A percentile compares a stretch with the other conserved stretches of the same genome.
phyloP scores from a whole-genome alignment of 1,140 invertebrate species.

The Drosophila ficusphila region DNA sequence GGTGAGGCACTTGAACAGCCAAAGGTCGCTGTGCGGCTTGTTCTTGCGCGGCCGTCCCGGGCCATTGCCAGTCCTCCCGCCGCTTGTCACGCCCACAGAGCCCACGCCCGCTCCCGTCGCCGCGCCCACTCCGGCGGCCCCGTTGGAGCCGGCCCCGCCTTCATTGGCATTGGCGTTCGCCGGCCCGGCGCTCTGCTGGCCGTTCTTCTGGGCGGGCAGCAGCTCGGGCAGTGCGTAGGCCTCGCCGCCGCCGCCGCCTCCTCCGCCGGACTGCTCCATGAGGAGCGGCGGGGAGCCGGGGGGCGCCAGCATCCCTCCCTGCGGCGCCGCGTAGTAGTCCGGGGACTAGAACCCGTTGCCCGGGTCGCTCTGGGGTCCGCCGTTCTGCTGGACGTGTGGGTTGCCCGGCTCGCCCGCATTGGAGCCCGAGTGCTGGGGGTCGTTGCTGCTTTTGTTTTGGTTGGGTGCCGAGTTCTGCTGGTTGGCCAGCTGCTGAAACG shows the following conservation, averaged over 20 bases:
- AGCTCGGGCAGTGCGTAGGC: constrained; percentile 85
- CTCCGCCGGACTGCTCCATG: constrained; percentile 84
- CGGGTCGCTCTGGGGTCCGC: constrained; percentile 83
- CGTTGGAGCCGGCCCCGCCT: constrained; percentile 39
- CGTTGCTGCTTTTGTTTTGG: constrained; percentile 84
- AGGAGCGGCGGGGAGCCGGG: constrained; percentile 90
- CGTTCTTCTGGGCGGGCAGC: constrained; percentile 82
- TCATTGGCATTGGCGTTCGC: constrained; percentile 62
- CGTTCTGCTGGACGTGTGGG: constrained; percentile 84
- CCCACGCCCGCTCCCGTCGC: constrained; percentile 39
- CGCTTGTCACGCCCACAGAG: constrained; percentile 28
- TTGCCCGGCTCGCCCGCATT: constrained; percentile 65
- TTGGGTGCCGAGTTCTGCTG: constrained; percentile 80
- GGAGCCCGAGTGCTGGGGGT: constrained; percentile 85
- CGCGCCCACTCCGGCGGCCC: constrained; percentile 22
- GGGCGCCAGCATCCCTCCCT: constrained; percentile 89
- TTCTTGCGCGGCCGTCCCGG: constrained; percentile 78
- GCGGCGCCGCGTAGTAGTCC: constrained; percentile 83
- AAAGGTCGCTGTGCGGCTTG: constrained; percentile 80
- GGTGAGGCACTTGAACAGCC: constrained; percentile 92
- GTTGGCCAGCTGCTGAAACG: constrained; percentile 64
- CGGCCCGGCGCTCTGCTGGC: constrained; percentile 54
- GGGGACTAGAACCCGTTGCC: constrained; percentile 70
- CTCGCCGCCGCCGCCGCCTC: constrained; percentile 53
- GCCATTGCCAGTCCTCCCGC: constrained; percentile 58